Evolutionary conservation across 2,888 invertebrate species (phyloP), one percentile per base, ranked within the genome.

Genomic region (Leistus spinibarbis): DNA sequence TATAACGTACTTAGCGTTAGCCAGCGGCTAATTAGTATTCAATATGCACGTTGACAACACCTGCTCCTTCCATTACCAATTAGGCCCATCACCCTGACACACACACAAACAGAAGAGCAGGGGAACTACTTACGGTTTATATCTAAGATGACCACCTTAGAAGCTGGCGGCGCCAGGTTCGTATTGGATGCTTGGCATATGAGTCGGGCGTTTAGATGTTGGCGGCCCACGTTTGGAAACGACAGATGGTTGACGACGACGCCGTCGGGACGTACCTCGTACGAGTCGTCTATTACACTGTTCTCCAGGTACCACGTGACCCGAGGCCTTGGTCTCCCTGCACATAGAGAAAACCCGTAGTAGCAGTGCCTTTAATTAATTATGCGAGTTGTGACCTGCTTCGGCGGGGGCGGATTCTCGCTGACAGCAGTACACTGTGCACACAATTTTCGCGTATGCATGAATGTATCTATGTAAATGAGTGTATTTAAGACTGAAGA

Each of bases 121-220:
- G 79, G 17, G 16, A 54, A 60, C 40, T 82, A 94, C 95, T 94
- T 87, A 95, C 95, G 88, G 86, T 95, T 95, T 79, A 95, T 90
- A 86, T 95, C 93, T 84, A 96, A 88, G 80, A 94, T 91, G 81
- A 94, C 90, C 79, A 93, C 90, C 86, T 92, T 93, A 80, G 92
- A 91, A 82, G 92, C 91, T 9, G 96, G 93, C 68, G 91, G 91
- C 60, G 93, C 92, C 80, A 95, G 87, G 85, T 94, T 94, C 78
- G 95, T 96, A 85, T 96, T 96, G 81, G 92, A 92, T 24, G 96
- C 95, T 86, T 95, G 94, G 86, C 96, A 96, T 81, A 94, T 91
- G 82, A 95, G 91, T 81, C 94, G 89, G 76, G 93, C 90, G 85
- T 95, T 93, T 80, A 95, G 89, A 86, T 96, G 95, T 85, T 94